phyloP scores from a whole-genome alignment of 2,888 invertebrate genomes.

The Bibio marci region DNA sequence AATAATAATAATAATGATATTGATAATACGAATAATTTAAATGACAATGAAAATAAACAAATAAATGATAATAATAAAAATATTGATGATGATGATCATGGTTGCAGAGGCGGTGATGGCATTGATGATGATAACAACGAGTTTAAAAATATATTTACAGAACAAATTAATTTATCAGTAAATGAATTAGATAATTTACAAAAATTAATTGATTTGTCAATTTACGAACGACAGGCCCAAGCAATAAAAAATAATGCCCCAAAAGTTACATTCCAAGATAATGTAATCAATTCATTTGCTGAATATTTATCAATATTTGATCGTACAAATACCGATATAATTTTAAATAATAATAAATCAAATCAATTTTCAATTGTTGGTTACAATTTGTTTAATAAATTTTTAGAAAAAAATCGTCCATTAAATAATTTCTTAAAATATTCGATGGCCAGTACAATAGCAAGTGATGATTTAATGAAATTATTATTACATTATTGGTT shows the following conservation, averaged over 20 bases:
- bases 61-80: not conserved
- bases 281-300: constrained; percentile 37
- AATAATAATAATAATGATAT: too few relatives aligned
- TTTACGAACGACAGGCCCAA: constrained; percentile 28
- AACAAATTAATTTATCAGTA: constrained; percentile 17
- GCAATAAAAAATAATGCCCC: constrained; percentile 10
- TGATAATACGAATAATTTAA: too few relatives aligned
- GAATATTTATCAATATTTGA: constrained; percentile 25
- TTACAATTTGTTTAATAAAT: constrained; percentile 6
- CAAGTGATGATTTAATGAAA: constrained; percentile 46
- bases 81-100: constrained; percentile 1
- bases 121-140: too few relatives aligned
- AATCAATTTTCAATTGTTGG: constrained; percentile 17
- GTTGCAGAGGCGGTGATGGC: constrained; percentile 1
- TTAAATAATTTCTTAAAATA: constrained; percentile 26
- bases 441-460: constrained; percentile 15
- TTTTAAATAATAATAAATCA: constrained; percentile 24
- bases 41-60: not conserved
- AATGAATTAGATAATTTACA: constrained; percentile 41
- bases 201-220: constrained; percentile 40
- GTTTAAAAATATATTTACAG: too few relatives aligned
- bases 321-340: constrained; percentile 19
- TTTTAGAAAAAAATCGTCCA: constrained; percentile 22
- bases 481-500: constrained; percentile 56
- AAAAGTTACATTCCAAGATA: constrained; percentile 40